Base-by-base conservation (phyloP, 2,888 invertebrate genomes). In the Rhimphoctona megacephalus region DNA sequence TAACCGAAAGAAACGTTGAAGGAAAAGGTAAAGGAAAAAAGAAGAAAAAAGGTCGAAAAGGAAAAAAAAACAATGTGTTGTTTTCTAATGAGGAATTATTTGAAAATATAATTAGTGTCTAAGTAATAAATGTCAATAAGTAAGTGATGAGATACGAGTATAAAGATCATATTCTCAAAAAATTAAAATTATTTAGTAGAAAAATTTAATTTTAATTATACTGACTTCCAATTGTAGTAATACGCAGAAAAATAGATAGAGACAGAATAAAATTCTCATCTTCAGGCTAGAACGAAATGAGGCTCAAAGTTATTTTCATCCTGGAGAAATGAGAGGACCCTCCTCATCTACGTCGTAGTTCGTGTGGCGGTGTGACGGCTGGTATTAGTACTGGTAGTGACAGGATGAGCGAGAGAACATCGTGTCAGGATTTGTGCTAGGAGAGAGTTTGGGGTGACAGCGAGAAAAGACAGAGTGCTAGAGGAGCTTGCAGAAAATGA, bases 371-470 rank as follows among this genome's bases (percentile, higher is more conserved):
- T 19, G 30, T 33, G 70, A 52, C 52, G 49, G 52, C 49, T 49
- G 36, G 61, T 66, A 52, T 72, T 73, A 39, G 64, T 39, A 33
- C 36, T 64, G 73, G 66, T 74, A 77, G 79, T 79, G 86, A 85
- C 77, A 80, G 85, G 73, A 81, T 69, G 79, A 80, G 83, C 80
- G 72, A 81, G 83, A 83, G 83, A 83, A 86, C 73, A 87, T 85
- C 76, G 87, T 85, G 80, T 87, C 66, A 72, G 80, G 83, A 76
- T 85, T 83, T 81, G 78, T 77, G 46, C 66, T 36, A 70, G 79
- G 54, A 39, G 69, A 67, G 43, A 46, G 67, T 64, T 49, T 69
- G 64, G 76, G 73, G 61, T 36, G 73, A 54, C 52, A 70, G 54
- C 46, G 70, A 52, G 76, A 66, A 76, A 69, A 70, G 70, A 78